Percentiles rank a stretch among this genome's conserved stretches.
phyloP scores from a whole-genome alignment of 2,888 invertebrate species.

The Panopea generosa region DNA sequence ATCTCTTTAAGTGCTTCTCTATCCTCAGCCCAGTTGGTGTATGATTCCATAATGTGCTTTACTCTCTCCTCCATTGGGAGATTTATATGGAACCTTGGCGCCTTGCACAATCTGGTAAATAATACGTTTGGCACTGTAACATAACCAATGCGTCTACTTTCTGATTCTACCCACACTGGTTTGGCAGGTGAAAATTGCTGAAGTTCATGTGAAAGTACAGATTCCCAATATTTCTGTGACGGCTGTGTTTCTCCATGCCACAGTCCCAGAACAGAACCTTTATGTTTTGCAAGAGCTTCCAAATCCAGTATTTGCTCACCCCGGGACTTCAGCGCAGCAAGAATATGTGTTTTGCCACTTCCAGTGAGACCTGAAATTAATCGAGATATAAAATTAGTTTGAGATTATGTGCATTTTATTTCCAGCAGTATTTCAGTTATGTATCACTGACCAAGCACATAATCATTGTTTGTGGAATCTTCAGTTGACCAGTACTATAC shows the following conservation, averaged over 20 bases:
- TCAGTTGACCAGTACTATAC: too few species aligned
- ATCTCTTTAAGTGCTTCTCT: slow-evolving; percentile 50
- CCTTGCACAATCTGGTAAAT: slow-evolving; percentile 58
- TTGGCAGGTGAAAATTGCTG: slow-evolving; percentile 38
- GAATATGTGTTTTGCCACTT: slow-evolving; percentile 70
- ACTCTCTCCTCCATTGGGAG: slow-evolving; percentile 71
- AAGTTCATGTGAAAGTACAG: slow-evolving; percentile 54
- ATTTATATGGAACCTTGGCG: slow-evolving; percentile 59
- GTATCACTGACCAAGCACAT: too few species aligned
- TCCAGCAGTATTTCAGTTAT: too few species aligned
- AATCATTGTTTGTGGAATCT: too few species aligned
- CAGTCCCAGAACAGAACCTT: slow-evolving; percentile 71
- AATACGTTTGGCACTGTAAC: slow-evolving; percentile 58
- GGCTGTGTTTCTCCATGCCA: slow-evolving; percentile 71
- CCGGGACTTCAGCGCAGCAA: slow-evolving; percentile 50
- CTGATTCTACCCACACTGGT: slow-evolving; percentile 74
- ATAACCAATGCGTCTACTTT: slow-evolving; percentile 70
- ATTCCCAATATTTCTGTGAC: slow-evolving; percentile 69
- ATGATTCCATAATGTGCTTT: slow-evolving; percentile 65
- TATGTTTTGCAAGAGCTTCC: slow-evolving; percentile 73
- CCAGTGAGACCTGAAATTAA: slow-evolving; percentile 72
- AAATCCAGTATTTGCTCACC: slow-evolving; percentile 74
- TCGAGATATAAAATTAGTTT: not conserved
- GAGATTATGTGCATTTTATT: not conserved
- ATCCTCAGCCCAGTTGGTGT: slow-evolving; percentile 69